Evolutionary conservation across 37 sponge, comb jelly and placozoan species (phyloP), one percentile per base, ranked within the genome.

Genomic region (Lycopodina hypogea): DNA sequence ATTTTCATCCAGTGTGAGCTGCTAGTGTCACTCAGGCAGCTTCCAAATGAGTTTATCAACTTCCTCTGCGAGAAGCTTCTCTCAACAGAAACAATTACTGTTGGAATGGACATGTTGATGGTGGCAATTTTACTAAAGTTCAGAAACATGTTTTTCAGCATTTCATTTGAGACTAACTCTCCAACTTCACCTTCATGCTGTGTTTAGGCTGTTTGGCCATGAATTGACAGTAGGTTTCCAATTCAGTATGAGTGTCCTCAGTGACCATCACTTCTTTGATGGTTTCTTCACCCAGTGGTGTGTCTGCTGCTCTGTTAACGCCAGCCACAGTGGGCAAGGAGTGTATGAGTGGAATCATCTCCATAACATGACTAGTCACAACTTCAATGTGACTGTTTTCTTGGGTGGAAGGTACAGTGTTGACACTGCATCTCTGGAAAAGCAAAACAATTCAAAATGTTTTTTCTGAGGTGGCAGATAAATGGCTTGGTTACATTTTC

Each of bases 1-100:
- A n/a, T n/a, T n/a, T n/a, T n/a, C n/a, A n/a, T n/a, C n/a, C n/a
- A n/a, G n/a, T n/a, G n/a, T n/a, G n/a, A n/a, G n/a, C n/a, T n/a
- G n/a, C n/a, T n/a, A n/a, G n/a, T n/a, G n/a, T n/a, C n/a, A n/a
- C n/a, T n/a, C n/a, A n/a, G n/a, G n/a, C n/a, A n/a, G 64, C 56
- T 86, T 86, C 80, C 23, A 8, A 81, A 33, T 34, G 89, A 77
- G 71, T 88, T 88, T 7, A 88, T 88, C 18, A 88, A 37, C 32
- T 88, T 82, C 89, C 82, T 82, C 63, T 82, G 83, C 42, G 81
- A 87, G 48, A 45, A 45, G 48, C 48, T 4, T 45, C 48, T 45
- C 48, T 45, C 48, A 12, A 45, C 9, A 9, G 88, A 87, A 8
- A 78, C 88, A 56, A 82, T 87, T 17, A 71, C 39, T 9, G 75